Conservation (phyloP, 1,140 invertebrate genomes). For the Drosophila ercepeae region DNA sequence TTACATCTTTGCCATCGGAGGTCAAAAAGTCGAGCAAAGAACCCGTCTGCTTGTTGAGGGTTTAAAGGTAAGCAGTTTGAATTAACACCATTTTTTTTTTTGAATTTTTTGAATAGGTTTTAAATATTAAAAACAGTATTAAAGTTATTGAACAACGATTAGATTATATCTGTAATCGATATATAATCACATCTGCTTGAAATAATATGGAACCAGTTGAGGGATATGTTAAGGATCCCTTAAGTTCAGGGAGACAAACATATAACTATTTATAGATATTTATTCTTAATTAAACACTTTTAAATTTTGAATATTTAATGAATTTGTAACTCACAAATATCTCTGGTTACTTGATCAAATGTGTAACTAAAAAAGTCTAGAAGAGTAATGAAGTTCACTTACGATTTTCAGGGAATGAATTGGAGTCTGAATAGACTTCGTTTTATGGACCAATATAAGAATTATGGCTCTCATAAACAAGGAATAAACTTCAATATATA, state of each 20-base stretch:
- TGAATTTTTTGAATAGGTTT: too few relatives aligned
- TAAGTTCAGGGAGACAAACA: too few relatives aligned
- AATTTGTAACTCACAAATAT: neutral
- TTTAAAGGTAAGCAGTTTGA: neutral
- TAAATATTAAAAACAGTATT: too few relatives aligned
- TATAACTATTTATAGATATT: too few relatives aligned
- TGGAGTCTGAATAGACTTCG: neutral
- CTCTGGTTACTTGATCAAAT: neutral
- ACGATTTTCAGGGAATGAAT: neutral
- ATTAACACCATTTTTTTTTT: neutral
- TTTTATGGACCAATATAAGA: neutral
- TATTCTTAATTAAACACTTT: too few relatives aligned
- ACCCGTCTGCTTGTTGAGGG: neutral
- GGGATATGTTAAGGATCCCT: too few relatives aligned
- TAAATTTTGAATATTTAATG: too few relatives aligned
- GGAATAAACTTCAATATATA: neutral
- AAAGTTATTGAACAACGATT: too few relatives aligned
- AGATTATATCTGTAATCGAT: too few relatives aligned
- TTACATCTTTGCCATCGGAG: neutral
- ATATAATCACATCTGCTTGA: too few relatives aligned
- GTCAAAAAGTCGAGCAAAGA: slow-evolving; percentile 5
- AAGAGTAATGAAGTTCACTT: neutral
- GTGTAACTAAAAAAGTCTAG: too few relatives aligned
- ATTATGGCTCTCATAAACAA: neutral
- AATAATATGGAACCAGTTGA: too few relatives aligned